A percentile compares a stretch with the other conserved stretches of the same genome.
Evolutionary conservation across 1,140 invertebrate species (phyloP).

Genomic region (Eriocheir sinensis): DNA sequence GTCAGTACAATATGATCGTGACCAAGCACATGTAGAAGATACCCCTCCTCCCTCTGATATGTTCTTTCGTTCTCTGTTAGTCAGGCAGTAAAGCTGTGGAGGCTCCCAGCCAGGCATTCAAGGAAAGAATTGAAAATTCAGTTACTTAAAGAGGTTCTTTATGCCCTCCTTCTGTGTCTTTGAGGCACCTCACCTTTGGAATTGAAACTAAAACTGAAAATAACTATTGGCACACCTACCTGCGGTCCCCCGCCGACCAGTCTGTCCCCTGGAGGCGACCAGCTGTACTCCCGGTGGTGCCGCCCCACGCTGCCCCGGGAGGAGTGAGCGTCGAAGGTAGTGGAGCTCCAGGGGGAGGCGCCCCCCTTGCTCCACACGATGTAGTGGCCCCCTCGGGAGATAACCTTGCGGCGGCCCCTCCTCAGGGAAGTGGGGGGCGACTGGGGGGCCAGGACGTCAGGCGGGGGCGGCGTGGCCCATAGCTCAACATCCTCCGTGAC

Average conservation of each 20-base stretch:
- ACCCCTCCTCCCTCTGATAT: too few species aligned
- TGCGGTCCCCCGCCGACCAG: conserved; percentile 20
- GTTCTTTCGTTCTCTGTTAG: too few species aligned
- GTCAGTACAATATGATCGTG: too few species aligned
- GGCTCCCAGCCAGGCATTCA: too few species aligned
- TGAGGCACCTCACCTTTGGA: too few species aligned
- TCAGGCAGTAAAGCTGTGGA: too few species aligned
- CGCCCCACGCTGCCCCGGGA: not conserved
- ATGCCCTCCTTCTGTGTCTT: too few species aligned
- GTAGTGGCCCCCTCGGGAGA: conserved; percentile 71
- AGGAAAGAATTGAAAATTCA: too few species aligned
- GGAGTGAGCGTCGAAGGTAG: conserved; percentile 48
- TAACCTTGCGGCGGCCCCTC: conserved; percentile 57
- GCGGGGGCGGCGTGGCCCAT: not conserved
- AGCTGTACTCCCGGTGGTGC: conserved; percentile 49
- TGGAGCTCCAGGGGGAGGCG: conserved; percentile 70
- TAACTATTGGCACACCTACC: too few species aligned
- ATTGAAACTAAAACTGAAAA: too few species aligned
- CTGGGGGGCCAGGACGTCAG: not conserved
- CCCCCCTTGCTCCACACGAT: conserved; percentile 68
- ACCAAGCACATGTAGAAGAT: too few species aligned
- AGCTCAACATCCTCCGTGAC: not conserved
- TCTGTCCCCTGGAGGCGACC: conserved; percentile 18
- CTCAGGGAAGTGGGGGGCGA: not conserved
- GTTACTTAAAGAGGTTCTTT: too few species aligned